These are phyloP conservation scores for Setipinna tenuifilis DNA, from an alignment of 2,797 vertebrate species.

Conservation along the genomic window DNA sequence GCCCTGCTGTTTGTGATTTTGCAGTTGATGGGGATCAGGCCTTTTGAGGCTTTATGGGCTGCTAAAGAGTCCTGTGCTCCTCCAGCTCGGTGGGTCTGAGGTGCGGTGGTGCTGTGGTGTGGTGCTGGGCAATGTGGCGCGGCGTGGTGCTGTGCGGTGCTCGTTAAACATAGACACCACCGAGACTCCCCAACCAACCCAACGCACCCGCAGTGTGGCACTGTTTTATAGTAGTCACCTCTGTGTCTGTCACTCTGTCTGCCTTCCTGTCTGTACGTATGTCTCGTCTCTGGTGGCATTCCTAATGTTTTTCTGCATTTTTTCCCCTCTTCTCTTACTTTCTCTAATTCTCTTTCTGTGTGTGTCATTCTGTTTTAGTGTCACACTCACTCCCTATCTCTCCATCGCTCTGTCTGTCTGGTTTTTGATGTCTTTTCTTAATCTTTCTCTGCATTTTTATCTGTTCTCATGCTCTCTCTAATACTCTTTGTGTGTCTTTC, in stretches of 20 bases:
- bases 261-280: not conserved
- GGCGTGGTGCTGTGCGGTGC: not conserved
- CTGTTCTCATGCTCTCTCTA: not conserved
- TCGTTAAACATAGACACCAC: not conserved
- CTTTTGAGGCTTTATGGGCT: constrained; percentile 58
- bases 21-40: constrained; percentile 57
- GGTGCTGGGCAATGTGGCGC: not conserved
- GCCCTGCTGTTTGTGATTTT: not conserved
- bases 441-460: not conserved
- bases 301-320: too few relatives aligned
- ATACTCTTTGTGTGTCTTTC: not conserved
- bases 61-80: constrained; percentile 33
- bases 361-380: too few relatives aligned
- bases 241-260: not conserved
- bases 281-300: not conserved
- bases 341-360: too few relatives aligned
- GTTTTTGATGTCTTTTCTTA: not conserved
- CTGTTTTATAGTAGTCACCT: constrained; percentile 38
- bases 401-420: not conserved
- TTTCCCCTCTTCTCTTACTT: too few relatives aligned
- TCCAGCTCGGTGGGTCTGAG: constrained; percentile 48
- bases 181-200: not conserved
- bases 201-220: not conserved
- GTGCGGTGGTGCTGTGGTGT: not conserved
- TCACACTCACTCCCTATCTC: too few relatives aligned